Evolutionary conservation across 1,140 invertebrate genomes (phyloP), one percentile per base, ranked within the genome.

Genomic region (Heliconius congener): DNA sequence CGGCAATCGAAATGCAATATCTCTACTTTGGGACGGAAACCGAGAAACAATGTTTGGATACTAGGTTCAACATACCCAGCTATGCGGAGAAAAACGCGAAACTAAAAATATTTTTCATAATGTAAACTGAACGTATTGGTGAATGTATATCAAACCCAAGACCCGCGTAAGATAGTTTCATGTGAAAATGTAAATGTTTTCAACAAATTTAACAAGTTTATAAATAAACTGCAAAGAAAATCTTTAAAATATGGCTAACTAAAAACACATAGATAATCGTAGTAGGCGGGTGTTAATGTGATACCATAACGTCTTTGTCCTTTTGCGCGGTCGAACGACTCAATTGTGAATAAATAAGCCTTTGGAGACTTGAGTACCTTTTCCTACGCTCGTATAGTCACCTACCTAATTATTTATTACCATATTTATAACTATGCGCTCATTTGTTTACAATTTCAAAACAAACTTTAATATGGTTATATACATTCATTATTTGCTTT

Each of bases 231-330:
- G 13, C 2, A 19, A 18, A 71, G 23, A 76, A 76, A 79, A 79
- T 79, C 75, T 76, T 70, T 79, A 42, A 8, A 71, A 52, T 71
- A n/a, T 66, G 71, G 42, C 55, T 66, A 79, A 46, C 75, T 23
- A 39, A 18, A 60, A 75, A 79, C 42, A 34, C 23, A 30, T 70
- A 30, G 30, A 30, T 30, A 16, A 71, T 46, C 9, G 71, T 39
- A 72, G 82, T 83, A 81, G 82, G 82, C 71, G 76, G 73, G 81
- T 81, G 82, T 52, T 83, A 83, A 83, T 83, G 76, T 71, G 76
- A 46, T 46, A 78, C 50, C 11, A 70, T 72, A 75, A 72, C 70
- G 46, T 46, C 52, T 78, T 50, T 71, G 52, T 74, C 57, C 30
- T 78, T 78, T 74, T 78, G 76, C 70, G 52, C 52, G 55, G 77